Base-by-base conservation (phyloP, 2,888 invertebrate genomes). In the Cremastinae sp. region DNA sequence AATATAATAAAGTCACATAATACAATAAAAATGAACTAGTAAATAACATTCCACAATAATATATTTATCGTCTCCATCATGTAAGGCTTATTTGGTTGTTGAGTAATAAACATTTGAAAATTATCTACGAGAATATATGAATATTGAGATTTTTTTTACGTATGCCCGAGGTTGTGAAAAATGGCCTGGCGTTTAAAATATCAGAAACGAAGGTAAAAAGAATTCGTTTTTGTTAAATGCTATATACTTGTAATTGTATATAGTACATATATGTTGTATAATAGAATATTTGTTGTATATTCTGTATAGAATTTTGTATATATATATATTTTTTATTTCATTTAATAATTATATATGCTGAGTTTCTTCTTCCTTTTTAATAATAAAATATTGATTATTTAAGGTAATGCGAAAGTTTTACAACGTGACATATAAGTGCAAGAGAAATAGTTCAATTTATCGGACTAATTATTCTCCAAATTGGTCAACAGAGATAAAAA, bases 31-130 rank as follows among this genome's bases (percentile, higher is more conserved):
- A 81, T 83, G 81, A 80, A 79, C 77, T 73, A 80, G 73, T 81
- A 78, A 61, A 79, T 82, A 86, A 86, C 83, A 84, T 82, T 86
- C 83, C 85, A 80, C 71, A 55, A 81, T 82, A 78, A 82, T 81
- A 81, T 61, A 75, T 76, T 74, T 51, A 39, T 64, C 59, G 45
- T 45, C 16, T 41, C 2, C 45, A 59, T 68, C 58, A 64, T 55
- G 43, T 78, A 78, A 78, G 78, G 78, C 75, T 74, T 78, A 76
- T 78, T 78, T 78, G 78, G 78, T 69, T 78, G 71, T 66, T 53
- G 76, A 56, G 70, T 41, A 68, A 78, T 73, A 45, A 75, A 71
- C 64, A 59, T 75, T 75, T 65, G 61, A 71, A 56, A 75, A 78
- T 71, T 62, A 59, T 74, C 56, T 58, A 39, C n/a, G 59, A 14